phyloP scores from a whole-genome alignment of 2,888 invertebrate species.

The Anarsia innoxiella region DNA sequence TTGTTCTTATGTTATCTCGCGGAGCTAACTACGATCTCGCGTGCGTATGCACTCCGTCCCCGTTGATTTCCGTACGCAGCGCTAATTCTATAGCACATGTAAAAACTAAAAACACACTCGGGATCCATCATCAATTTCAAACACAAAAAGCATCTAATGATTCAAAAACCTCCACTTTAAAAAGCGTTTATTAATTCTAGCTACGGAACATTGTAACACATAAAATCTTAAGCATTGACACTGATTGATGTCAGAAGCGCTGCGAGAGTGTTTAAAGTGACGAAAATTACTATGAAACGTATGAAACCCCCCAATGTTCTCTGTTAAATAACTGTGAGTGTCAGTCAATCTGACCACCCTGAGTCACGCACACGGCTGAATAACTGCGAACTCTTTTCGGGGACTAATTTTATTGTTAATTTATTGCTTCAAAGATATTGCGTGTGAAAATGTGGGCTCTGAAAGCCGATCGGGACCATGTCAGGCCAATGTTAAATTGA shows the following conservation, averaged over 20 bases:
- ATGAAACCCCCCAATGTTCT: constrained; percentile 2
- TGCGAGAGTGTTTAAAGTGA: constrained; percentile 4
- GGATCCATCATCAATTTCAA: constrained; percentile 2
- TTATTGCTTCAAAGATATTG: constrained; percentile 3
- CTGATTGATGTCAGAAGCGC: constrained; percentile 7
- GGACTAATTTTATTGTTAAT: constrained; percentile 10
- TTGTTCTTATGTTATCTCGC: constrained; percentile 10
- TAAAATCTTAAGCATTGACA: constrained; percentile 7
- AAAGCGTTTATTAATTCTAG: constrained; percentile 7
- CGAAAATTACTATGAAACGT: constrained; percentile 9
- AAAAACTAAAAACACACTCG: constrained; percentile 7
- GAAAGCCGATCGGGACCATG: no score
- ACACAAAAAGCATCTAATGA: constrained; percentile 1
- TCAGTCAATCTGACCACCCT: constrained; percentile 10
- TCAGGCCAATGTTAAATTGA: no score
- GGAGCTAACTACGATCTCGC: constrained; percentile 35
- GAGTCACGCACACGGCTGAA: constrained; percentile 10
- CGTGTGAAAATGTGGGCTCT: constrained; percentile 4
- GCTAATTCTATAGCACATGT: constrained; percentile 25
- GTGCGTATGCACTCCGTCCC: constrained; percentile 29
- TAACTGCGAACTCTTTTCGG: constrained; percentile 4
- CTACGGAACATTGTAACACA: neutral
- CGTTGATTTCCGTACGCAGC: constrained; percentile 25
- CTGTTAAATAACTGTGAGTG: constrained; percentile 5
- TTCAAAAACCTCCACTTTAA: constrained; percentile 1